Evolutionary conservation across 2,888 invertebrate species (phyloP), one percentile per base, ranked within the genome.

Genomic region (Phalangium opilio): DNA sequence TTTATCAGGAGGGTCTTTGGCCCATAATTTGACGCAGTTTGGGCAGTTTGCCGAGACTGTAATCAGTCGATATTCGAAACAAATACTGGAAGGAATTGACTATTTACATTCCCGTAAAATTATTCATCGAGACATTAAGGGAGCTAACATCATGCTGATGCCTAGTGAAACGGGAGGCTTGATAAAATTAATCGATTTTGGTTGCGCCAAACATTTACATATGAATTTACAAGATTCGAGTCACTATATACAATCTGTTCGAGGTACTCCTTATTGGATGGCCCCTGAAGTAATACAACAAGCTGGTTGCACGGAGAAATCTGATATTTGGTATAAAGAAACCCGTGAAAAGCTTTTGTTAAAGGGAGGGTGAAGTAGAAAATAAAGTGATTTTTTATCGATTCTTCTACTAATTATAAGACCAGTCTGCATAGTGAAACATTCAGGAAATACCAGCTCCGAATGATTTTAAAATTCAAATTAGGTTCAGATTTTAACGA

Each of bases 41-140:
- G 67, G 67, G 10, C 63, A 65, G 1, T 57, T 67, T 42, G 64
- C 65, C 39, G 66, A 67, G 54, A 57, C 62, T 19, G 64, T 67
- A 41, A 64, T 65, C 55, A 57, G 62, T 27, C 58, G 60, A 35
- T 67, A 66, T 56, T 65, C 66, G 3, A 56, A 56, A 43, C 67
- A 67, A 59, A 64, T 67, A n/a, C 57, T 67, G 10, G 61, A 66
- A 47, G 67, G 65, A 1, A 64, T 67, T 17, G 59, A 60, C n/a
- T 66, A 67, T 48, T 60, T 67, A 2, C 67, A 67, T 54, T 44
- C 53, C 12, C 65, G 65, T 55, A 62, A 63, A 55, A 63, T 67
- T 47, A 66, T 67, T 21, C 67, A 67, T 59, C 62, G 67, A 47
- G 67, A 67, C 52, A 64, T 67, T 38, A 67, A 67, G 55, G 66